Evolutionary conservation across 2,888 invertebrate species (phyloP), one percentile per base, ranked within the genome.

Genomic region (Meganola albula): DNA sequence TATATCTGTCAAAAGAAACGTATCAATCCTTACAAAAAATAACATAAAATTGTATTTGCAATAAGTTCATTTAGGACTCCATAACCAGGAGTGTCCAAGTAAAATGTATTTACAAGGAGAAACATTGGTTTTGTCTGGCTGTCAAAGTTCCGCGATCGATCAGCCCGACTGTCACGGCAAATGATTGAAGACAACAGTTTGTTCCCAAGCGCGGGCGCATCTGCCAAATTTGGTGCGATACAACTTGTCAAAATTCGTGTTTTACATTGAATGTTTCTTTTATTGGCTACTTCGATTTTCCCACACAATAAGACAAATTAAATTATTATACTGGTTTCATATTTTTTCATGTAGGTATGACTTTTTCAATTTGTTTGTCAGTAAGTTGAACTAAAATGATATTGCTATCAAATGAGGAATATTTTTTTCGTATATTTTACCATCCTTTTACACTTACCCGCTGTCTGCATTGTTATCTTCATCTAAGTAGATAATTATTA

Each of bases 191-290:
- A 56, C 45, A 51, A 46, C 47, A 39, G 44, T 34, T 10, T 39
- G 39, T 48, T 53, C 37, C 37, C 45, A 40, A 45, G 41, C 37
- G 46, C 53, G 27, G 34, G 31, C 40, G 53, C 62, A 62, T 54
- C 58, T 58, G 58, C 58, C 63, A 43, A 62, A 65, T 66, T 66
- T 63, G 59, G 67, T 51, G 64, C 54, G 49, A 44, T 32, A 34
- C 31, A 34, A 49, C 40, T 52, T 57, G 59, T 57, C 55, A 56
- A 48, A 58, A 49, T 45, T 46, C 39, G 28, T 49, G 44, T 41
- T 31, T 34, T 29, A 36, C 9, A 10, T 14, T 13, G 24, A 38
- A 45, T 43, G 20, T 20, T n/a, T 20, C 20, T 7, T 38, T 35
- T 31, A 23, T 28, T 27, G 32, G 25, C 26, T 24, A 24, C 25